Percentiles rank a stretch among this genome's conserved stretches.
These are phyloP conservation scores for Pelusios castaneus DNA, from an alignment of 2,113 vertebrate genomes.

Conservation along the genomic window DNA sequence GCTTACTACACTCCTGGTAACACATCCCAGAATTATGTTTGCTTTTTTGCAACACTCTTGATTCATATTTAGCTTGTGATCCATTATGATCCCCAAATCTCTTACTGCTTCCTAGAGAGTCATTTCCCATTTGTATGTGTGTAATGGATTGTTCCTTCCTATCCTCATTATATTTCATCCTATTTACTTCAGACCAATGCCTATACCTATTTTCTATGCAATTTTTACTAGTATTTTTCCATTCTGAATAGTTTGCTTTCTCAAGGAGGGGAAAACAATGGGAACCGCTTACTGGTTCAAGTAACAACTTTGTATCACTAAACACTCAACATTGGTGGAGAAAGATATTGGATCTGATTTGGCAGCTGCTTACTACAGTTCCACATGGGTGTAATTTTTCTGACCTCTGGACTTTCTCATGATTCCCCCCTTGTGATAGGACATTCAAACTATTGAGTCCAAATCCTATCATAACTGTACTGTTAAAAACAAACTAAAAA, in stretches of 20 bases:
- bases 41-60: no score
- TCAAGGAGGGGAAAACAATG: neutral
- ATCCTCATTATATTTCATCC: no score
- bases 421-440: neutral
- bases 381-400: neutral
- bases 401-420: neutral
- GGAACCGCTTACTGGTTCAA: neutral
- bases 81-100: no score
- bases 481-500: neutral
- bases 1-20: no score
- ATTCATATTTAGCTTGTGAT: no score
- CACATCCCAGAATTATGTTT: no score
- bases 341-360: neutral
- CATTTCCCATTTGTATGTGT: no score
- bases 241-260: neutral
- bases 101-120: no score
- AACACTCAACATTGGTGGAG: neutral
- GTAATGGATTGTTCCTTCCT: no score
- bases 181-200: no score
- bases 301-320: neutral
- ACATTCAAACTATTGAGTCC: neutral
- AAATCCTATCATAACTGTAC: neutral
- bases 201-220: neutral
- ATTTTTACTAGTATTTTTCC: neutral
- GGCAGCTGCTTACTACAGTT: neutral